Base-by-base conservation (phyloP, 2,888 invertebrate genomes). In the Scaptomyza reducta region DNA sequence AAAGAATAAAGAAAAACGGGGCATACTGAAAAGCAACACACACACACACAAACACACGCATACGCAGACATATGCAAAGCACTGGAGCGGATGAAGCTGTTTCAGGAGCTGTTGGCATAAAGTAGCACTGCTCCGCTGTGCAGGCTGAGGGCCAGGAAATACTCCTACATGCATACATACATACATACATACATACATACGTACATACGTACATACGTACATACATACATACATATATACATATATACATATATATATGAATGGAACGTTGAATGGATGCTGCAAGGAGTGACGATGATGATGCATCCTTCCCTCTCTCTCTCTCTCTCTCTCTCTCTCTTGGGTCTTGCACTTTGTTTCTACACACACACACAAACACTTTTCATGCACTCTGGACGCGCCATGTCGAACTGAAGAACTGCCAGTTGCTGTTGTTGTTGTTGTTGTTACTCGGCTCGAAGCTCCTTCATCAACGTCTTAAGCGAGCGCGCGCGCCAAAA, bases 281-380 rank as follows among this genome's bases (percentile, higher is more conserved):
- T 14, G 38, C n/a, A 38, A 50, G 49, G 51, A 60, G 46, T 59
- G 55, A 67, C 56, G 49, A 40, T 27, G 42, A n/a, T n/a, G n/a
- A n/a, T n/a, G n/a, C n/a, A n/a, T n/a, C n/a, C n/a, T n/a, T n/a
- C n/a, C n/a, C 9, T 55, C 5, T 29, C 27, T 7, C 7, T 1
- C 40, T 9, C 3, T n/a, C 27, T 42, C 31, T 18, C 10, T 10
- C 18, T n/a, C 7, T 9, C 22, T 22, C 35, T 11, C 38, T 25
- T 1, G 56, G 50, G 35, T 18, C 51, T 49, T 59, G 77, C 82
- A 82, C 87, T 87, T 87, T 87, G 77, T 79, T 85, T 62, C 83
- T 77, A 67, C 38, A 38, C 14, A 38, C 14, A 38, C 38, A 38
- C 38, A 9, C 83, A 70, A 68, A 22, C 71, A 79, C 74, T 70